A percentile compares a stretch with the other conserved stretches of the same genome.
Conservation (phyloP, 2,113 vertebrate species). For the Phodopus roborovskii region DNA sequence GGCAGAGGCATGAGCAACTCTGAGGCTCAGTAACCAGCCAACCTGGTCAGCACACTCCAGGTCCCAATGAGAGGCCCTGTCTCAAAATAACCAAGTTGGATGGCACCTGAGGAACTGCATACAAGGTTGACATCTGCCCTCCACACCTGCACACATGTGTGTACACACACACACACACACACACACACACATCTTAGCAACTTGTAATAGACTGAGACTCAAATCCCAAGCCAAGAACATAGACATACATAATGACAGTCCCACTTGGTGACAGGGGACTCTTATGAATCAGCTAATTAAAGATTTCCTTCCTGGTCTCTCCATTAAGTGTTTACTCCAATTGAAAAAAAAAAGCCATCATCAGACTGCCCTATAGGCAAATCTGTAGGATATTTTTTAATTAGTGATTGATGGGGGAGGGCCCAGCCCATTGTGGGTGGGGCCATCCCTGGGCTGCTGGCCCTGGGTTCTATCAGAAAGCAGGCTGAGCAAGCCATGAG, state of each 20-base stretch:
- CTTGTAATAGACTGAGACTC: neutral
- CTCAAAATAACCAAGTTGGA: neutral
- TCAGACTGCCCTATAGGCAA: neutral
- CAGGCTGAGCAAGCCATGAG: neutral
- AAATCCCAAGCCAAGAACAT: neutral
- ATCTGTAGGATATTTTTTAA: neutral
- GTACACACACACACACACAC: neutral
- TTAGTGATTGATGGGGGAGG: neutral
- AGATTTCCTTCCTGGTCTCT: conserved; percentile 9
- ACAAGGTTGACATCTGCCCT: neutral
- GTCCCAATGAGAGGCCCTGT: neutral
- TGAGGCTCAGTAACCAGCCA: neutral
- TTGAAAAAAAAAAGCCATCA: neutral
- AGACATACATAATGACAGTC: neutral
- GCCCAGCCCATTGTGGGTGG: neutral
- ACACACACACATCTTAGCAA: neutral
- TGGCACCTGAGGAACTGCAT: neutral
- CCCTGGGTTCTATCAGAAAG: neutral
- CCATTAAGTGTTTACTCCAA: neutral
- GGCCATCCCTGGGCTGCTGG: neutral
- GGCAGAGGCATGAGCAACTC: neutral
- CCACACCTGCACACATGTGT: neutral
- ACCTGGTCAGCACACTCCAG: neutral
- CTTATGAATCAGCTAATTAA: conserved; percentile 1
- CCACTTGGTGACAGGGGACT: neutral